Conservation (phyloP, 2,888 invertebrate genomes). For the Stegophylla sp. region DNA sequence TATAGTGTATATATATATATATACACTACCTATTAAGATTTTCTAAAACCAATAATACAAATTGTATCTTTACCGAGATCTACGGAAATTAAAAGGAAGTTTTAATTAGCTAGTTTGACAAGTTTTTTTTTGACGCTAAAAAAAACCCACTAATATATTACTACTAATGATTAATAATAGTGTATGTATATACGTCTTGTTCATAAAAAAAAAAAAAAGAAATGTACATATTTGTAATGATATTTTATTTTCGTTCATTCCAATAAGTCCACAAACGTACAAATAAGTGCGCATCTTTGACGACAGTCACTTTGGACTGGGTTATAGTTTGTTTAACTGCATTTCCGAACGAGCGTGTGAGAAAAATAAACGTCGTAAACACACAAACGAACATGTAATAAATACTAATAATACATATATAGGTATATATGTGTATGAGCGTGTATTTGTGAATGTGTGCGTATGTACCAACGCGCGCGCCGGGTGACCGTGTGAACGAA, state of each 20-base stretch:
- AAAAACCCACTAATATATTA: too few species aligned
- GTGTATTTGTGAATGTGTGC: background rate
- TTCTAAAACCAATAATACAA: too few species aligned
- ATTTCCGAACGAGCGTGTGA: slow-evolving; percentile 45
- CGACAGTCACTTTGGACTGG: slow-evolving; percentile 19
- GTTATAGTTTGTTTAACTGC: slow-evolving; percentile 31
- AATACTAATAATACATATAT: slow-evolving; percentile 22
- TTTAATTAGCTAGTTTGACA: too few species aligned
- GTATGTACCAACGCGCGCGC: slow-evolving; percentile 1
- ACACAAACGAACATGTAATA: slow-evolving; percentile 11
- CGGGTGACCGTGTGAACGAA: slow-evolving; percentile 56
- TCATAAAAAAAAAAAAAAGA: too few species aligned
- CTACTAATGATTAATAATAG: too few species aligned
- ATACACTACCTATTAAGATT: too few species aligned
- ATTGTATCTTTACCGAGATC: too few species aligned
- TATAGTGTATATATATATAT: too few species aligned
- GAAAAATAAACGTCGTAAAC: slow-evolving; percentile 34
- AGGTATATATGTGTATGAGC: slow-evolving; percentile 13
- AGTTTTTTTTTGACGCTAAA: too few species aligned
- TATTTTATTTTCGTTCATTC: slow-evolving; percentile 19
- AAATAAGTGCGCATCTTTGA: slow-evolving; percentile 10
- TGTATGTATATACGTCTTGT: too few species aligned
- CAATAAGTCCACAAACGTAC: slow-evolving; percentile 13
- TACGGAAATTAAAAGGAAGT: too few species aligned
- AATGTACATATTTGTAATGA: slow-evolving; percentile 22